A percentile compares a stretch with the other conserved stretches of the same genome.
phyloP scores from a whole-genome alignment of 2,113 vertebrate genomes.

The Anhinga anhinga region DNA sequence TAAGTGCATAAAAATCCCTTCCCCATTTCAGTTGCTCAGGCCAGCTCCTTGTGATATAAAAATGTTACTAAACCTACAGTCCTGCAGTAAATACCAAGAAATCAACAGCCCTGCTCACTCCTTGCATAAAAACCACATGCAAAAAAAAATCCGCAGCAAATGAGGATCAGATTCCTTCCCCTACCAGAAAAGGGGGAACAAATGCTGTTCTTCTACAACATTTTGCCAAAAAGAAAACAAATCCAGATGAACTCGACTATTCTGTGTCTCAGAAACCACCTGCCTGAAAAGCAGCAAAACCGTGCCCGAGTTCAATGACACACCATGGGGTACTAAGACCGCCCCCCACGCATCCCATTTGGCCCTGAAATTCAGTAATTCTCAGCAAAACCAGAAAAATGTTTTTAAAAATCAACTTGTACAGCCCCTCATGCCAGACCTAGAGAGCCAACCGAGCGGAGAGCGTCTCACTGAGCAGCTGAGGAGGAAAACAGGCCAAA shows the following conservation, averaged over 20 bases:
- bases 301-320: fast-evolving
- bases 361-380: neutral
- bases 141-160: neutral
- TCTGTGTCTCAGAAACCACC: neutral
- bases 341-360: neutral
- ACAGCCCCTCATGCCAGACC: neutral
- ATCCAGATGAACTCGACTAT: neutral
- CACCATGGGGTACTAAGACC: neutral
- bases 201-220: neutral
- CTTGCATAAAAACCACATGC: neutral
- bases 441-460: fast-evolving
- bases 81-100: neutral
- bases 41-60: neutral
- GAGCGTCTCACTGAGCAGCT: neutral
- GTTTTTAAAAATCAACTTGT: fast-evolving
- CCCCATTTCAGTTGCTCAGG: neutral
- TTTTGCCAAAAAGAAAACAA: constrained; percentile 1
- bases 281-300: neutral
- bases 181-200: neutral
- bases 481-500: neutral
- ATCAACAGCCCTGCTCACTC: neutral
- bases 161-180: neutral
- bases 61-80: neutral
- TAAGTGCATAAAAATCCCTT: neutral
- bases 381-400: neutral